phyloP scores from a whole-genome alignment of 2,888 invertebrate species.

The Apocheima hispidaria region DNA sequence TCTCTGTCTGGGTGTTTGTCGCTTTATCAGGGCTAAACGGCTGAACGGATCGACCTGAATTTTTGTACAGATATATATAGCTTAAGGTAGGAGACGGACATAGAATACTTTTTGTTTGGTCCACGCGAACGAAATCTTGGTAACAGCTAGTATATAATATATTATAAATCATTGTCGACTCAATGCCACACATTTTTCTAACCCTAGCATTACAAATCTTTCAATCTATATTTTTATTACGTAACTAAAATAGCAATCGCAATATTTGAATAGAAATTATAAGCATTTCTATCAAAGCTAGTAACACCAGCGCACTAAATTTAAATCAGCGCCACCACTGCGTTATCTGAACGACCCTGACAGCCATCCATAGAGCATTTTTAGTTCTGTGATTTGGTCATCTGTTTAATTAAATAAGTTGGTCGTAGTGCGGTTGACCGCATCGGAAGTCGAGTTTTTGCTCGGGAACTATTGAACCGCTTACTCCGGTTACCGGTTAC shows the following conservation, averaged over 20 bases:
- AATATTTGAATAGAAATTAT: constrained; percentile 24
- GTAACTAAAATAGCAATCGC: constrained; percentile 9
- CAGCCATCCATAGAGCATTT: background rate
- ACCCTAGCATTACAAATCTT: constrained; percentile 5
- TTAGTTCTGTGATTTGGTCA: background rate
- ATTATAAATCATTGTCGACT: too few species aligned
- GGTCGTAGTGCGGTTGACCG: constrained; percentile 31
- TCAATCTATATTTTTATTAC: constrained; percentile 14
- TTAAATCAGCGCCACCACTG: background rate
- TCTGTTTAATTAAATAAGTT: background rate
- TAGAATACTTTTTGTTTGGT: too few species aligned
- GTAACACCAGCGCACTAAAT: background rate
- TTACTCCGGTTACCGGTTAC: constrained; percentile 26
- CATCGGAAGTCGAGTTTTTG: constrained; percentile 35
- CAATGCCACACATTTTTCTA: too few species aligned
- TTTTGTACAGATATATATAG: too few species aligned
- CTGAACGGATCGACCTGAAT: too few species aligned
- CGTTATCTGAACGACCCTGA: background rate
- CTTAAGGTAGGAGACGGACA: too few species aligned
- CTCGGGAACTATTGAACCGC: constrained; percentile 35
- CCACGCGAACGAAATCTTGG: too few species aligned
- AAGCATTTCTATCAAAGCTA: constrained; percentile 22
- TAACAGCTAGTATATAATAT: too few species aligned
- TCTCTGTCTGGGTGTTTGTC: too few species aligned
- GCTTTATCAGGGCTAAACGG: too few species aligned